These are phyloP conservation scores for Otocyon megalotis DNA, from an alignment of 2,113 vertebrate species.

Conservation along the genomic window DNA sequence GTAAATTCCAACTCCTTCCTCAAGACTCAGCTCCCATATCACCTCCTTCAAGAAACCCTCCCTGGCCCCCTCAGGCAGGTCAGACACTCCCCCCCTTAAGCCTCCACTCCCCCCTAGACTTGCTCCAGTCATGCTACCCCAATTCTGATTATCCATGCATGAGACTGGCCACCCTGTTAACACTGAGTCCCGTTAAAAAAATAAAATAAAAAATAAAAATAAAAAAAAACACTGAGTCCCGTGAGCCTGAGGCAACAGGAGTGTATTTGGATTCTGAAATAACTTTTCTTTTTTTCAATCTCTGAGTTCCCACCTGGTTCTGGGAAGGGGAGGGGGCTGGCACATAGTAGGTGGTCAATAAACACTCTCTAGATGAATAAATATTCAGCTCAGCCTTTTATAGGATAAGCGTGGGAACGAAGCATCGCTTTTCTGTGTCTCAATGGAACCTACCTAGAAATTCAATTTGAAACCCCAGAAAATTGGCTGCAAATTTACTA, in stretches of 20 bases:
- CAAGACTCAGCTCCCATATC: neutral
- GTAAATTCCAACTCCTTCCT: neutral
- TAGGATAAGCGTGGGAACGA: neutral
- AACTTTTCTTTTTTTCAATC: neutral
- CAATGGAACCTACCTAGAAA: neutral
- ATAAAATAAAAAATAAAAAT: too few relatives aligned
- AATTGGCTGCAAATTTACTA: constrained; percentile 74
- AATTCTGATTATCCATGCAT: neutral
- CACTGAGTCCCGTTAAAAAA: neutral
- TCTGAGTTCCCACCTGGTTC: neutral
- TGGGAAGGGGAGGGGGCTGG: neutral
- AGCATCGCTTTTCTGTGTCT: neutral
- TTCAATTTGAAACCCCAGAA: constrained; percentile 44
- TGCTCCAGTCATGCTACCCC: too few relatives aligned
- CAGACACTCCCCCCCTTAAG: rapidly evolving
- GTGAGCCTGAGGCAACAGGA: neutral
- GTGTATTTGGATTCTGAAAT: neutral
- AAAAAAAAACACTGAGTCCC: neutral
- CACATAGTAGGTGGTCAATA: neutral
- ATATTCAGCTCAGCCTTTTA: neutral
- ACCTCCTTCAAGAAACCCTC: neutral
- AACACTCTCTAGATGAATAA: neutral
- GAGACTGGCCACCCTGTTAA: neutral
- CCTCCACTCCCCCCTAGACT: rapidly evolving
- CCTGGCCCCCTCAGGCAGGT: neutral